Evolutionary conservation across 1,140 invertebrate genomes (phyloP).

Genomic region (Papilio aristodemus): DNA sequence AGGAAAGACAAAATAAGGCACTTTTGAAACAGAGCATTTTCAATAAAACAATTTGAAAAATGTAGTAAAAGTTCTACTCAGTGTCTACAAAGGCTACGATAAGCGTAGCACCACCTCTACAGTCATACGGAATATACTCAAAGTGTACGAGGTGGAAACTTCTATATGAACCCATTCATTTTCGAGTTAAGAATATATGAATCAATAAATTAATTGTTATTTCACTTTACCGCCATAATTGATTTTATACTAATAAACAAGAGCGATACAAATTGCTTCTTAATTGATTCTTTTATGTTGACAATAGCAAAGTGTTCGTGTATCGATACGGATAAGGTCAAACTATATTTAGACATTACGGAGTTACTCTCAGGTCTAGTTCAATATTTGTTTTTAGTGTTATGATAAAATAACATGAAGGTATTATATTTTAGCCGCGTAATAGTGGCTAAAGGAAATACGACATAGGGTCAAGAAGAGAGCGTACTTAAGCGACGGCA

Average conservation of each 20-base stretch:
- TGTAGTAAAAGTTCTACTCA: slow-evolving; percentile 7
- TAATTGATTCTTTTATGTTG: background rate
- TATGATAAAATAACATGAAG: no score
- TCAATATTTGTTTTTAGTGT: no score
- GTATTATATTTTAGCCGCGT: no score
- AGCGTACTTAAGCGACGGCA: no score
- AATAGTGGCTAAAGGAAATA: no score
- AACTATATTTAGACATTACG: background rate
- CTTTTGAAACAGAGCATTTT: background rate
- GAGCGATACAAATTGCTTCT: background rate
- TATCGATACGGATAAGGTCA: background rate
- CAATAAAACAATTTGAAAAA: background rate
- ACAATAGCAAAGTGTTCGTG: background rate
- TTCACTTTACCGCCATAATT: background rate
- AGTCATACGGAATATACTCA: no score
- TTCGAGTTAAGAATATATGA: no score
- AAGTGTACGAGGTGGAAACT: no score
- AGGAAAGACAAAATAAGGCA: background rate
- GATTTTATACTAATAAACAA: slow-evolving; percentile 2
- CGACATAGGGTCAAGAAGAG: no score
- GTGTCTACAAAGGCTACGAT: background rate
- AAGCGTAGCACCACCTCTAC: background rate
- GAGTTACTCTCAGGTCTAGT: slow-evolving; percentile 2
- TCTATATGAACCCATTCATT: no score
- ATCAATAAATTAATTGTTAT: no score